phyloP scores from a whole-genome alignment of 2,888 invertebrate genomes.

The Coenonympha glycerion region DNA sequence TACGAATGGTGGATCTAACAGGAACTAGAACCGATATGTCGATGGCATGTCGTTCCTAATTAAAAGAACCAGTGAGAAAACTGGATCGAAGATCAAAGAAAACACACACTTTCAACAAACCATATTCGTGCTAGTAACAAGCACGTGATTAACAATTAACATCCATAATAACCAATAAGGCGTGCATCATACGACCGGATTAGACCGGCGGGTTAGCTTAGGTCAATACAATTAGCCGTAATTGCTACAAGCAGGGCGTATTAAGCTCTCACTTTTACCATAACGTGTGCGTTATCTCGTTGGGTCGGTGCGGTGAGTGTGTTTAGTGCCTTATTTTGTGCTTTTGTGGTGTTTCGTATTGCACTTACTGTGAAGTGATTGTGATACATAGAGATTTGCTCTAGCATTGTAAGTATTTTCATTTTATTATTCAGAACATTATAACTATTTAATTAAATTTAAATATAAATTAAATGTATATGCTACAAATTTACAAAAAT shows the following conservation, averaged over 20 bases:
- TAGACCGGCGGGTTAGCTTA: constrained; percentile 68
- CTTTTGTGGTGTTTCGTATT: constrained; percentile 2
- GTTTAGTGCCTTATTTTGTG: constrained; percentile 18
- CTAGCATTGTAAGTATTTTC: too few relatives aligned
- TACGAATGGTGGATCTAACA: too few relatives aligned
- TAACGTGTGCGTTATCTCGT: constrained; percentile 31
- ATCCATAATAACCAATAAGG: constrained; percentile 33
- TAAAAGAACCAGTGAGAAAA: neutral
- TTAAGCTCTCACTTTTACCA: constrained; percentile 49
- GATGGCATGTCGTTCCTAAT: neutral
- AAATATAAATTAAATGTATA: too few relatives aligned
- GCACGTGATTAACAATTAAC: constrained; percentile 8
- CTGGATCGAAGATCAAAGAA: neutral
- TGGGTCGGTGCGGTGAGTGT: constrained; percentile 23
- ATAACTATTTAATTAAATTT: too few relatives aligned
- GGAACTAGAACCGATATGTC: too few relatives aligned
- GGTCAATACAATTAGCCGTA: constrained; percentile 72
- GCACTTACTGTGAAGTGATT: too few relatives aligned
- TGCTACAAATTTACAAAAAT: too few relatives aligned
- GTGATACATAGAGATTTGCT: too few relatives aligned
- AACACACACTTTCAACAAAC: neutral
- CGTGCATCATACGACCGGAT: constrained; percentile 60
- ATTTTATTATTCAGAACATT: too few relatives aligned
- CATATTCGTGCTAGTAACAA: neutral
- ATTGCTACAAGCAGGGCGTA: constrained; percentile 55